Base-by-base conservation (phyloP, 92 coral and sea anemone genomes). In the Porites lobata region DNA sequence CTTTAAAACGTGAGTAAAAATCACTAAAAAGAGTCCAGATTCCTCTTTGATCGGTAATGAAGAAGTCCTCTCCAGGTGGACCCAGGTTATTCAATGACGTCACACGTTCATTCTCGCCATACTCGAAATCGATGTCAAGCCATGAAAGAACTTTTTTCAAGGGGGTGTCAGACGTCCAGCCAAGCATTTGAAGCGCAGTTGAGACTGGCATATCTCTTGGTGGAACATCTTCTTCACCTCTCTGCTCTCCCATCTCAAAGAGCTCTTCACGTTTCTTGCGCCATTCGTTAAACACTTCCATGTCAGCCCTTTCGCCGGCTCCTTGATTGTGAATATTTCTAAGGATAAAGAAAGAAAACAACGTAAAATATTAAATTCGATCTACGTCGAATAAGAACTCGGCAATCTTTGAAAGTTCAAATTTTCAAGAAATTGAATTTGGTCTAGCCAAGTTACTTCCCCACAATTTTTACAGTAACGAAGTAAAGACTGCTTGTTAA, bases 91-190 rank as follows among this genome's bases (percentile, higher is more conserved):
- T 70, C 18, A 70, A 70, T 19, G 76, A 70, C 14, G 76, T 70
- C 21, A 29, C 29, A 8, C 8, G 18, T 9, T 70, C 76, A 14
- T 21, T 50, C 12, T 70, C 53, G 18, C 76, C 76, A 70, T 29
- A 70, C 8, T 70, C 76, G 18, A 70, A 70, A 70, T 70, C 76
- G 26, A 70, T 70, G 76, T 70, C 76, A 70, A 14, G 19, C 76
- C 76, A 70, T 3, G 53, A 29, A 19, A 70, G 53, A 29, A 50
- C 76, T 13, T 70, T 70, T 70, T 70, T 70, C 50, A 70, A 47
- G 7, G 76, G 76, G 11, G 76, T 70, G 76, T 70, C 76, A 15
- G 76, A 29, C 11, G n/a, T 17, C 50, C 53, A 70, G 13, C 76
- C 76, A 17, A 70, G 76, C 8, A 70, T 29, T 12, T 70, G 20